Conservation (phyloP, 2,113 vertebrate species). For the Pluvianellus socialis region DNA sequence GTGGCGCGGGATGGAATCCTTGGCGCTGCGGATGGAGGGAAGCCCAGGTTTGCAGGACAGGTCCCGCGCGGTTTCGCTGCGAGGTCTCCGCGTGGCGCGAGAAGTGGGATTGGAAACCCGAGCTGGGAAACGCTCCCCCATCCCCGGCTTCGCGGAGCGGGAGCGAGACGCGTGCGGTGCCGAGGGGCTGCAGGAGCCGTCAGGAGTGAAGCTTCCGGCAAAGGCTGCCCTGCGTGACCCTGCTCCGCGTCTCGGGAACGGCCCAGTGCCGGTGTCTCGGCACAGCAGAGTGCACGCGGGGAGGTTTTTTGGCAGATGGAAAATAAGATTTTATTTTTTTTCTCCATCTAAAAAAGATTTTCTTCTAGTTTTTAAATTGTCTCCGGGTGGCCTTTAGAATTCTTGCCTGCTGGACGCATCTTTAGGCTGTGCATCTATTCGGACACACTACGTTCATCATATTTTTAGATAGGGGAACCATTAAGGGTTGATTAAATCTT, state of each 20-base stretch:
- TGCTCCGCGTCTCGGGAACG: rapidly evolving
- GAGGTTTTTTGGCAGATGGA: neutral
- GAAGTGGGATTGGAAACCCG: rapidly evolving
- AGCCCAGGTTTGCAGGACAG: neutral
- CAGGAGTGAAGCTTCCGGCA: neutral
- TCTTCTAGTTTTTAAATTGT: neutral
- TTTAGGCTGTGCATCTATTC: neutral
- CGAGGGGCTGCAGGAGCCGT: too few relatives aligned
- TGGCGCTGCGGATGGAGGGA: neutral
- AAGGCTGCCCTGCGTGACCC: rapidly evolving
- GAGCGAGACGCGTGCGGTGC: neutral
- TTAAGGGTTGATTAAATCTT: neutral
- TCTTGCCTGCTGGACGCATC: neutral
- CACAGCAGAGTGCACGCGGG: rapidly evolving
- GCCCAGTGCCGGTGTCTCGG: neutral
- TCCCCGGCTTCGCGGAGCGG: rapidly evolving
- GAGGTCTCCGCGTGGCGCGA: rapidly evolving
- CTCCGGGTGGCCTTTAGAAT: neutral
- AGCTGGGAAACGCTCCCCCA: neutral
- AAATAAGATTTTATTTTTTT: neutral
- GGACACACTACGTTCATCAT: neutral
- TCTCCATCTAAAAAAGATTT: neutral
- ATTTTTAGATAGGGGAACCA: neutral
- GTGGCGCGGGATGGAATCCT: neutral
- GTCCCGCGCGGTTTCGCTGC: neutral